These are phyloP conservation scores for Synaphobranchus kaupii DNA, from an alignment of 2,797 vertebrate genomes.

Conservation along the genomic window DNA sequence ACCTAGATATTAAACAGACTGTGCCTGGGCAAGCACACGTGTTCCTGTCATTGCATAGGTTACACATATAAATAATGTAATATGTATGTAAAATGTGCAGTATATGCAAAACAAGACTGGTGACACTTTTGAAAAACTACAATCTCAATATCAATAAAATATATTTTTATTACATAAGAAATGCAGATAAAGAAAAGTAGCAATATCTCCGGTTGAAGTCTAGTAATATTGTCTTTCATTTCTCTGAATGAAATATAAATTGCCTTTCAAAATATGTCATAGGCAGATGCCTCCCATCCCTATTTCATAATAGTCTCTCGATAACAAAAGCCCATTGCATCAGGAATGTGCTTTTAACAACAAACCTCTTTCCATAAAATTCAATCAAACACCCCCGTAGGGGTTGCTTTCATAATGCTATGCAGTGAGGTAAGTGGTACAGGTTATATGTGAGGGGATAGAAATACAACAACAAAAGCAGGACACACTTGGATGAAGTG, in stretches of 20 bases:
- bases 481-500: not conserved
- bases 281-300: not conserved
- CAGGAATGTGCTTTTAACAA: not conserved
- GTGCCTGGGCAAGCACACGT: no score
- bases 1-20: no score
- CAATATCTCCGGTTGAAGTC: not conserved
- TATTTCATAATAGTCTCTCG: not conserved
- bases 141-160: not conserved
- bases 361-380: slow-evolving; percentile 8
- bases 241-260: not conserved
- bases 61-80: not conserved
- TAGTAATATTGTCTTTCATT: not conserved
- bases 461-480: not conserved
- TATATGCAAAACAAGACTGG: not conserved
- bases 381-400: not conserved
- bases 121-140: not conserved
- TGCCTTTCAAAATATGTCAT: not conserved
- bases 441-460: not conserved
- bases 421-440: not conserved
- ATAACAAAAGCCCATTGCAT: not conserved
- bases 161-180: not conserved
- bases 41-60: no score
- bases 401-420: not conserved
- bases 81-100: not conserved
- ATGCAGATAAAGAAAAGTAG: not conserved